These are phyloP conservation scores for Archaeoteleia sp. DNA, from an alignment of 2,888 invertebrate genomes.

Conservation along the genomic window DNA sequence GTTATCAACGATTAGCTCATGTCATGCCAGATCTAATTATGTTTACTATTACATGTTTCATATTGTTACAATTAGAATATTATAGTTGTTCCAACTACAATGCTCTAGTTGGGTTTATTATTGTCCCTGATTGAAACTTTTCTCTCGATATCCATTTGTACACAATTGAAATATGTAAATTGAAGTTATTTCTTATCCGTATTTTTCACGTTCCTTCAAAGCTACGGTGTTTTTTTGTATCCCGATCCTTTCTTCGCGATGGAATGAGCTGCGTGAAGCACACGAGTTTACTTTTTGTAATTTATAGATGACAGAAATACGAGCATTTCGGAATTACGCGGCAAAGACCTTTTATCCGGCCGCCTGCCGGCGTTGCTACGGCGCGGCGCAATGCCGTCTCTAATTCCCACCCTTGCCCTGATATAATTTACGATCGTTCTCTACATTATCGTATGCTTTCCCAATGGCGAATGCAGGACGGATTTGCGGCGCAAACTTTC, in stretches of 20 bases:
- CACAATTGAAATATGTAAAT: too few relatives aligned
- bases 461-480: slow-evolving; percentile 24
- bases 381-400: slow-evolving; percentile 19
- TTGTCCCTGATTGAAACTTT: too few relatives aligned
- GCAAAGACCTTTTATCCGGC: slow-evolving; percentile 10
- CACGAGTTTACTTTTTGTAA: slow-evolving; percentile 7
- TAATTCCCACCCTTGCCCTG: slow-evolving; percentile 24
- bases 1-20: too few relatives aligned
- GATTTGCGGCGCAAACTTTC: slow-evolving; percentile 38
- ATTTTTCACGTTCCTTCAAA: too few relatives aligned
- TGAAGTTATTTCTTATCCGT: too few relatives aligned
- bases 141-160: too few relatives aligned
- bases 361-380: slow-evolving; percentile 6
- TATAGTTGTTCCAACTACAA: too few relatives aligned
- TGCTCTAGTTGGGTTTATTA: too few relatives aligned
- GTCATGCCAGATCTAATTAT: too few relatives aligned
- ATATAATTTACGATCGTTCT: slow-evolving; percentile 34
- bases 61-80: too few relatives aligned
- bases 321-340: slow-evolving; percentile 18
- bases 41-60: too few relatives aligned
- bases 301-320: slow-evolving; percentile 21
- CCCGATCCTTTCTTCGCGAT: neutral
- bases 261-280: neutral
- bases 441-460: slow-evolving; percentile 30
- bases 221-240: too few relatives aligned